phyloP scores from a whole-genome alignment of 1,140 invertebrate genomes.

The Ceratina calcarata region DNA sequence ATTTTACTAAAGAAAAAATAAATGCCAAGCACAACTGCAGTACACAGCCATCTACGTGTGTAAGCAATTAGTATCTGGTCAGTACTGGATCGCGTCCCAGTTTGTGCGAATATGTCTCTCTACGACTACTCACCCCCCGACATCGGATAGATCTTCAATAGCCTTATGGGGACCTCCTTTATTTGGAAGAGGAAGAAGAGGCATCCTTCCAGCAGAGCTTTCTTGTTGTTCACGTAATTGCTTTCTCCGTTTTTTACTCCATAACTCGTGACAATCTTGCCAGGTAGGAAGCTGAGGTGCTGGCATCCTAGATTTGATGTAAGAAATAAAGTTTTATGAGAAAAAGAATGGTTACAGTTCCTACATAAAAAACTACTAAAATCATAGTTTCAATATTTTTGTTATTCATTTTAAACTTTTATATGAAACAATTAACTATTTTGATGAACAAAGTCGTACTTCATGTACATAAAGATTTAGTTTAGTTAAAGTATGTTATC shows the following conservation, averaged over 20 bases:
- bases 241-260: conserved; percentile 95
- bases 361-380: neutral
- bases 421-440: neutral
- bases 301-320: conserved; percentile 84
- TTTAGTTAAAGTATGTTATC: no score
- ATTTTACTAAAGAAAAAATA: conserved; percentile 60
- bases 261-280: conserved; percentile 99
- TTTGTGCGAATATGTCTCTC: conserved; percentile 61
- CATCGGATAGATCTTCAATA: conserved; percentile 79
- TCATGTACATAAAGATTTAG: no score
- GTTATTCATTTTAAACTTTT: neutral
- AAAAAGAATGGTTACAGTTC: neutral
- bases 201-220: conserved; percentile 71
- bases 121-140: conserved; percentile 82
- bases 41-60: conserved; percentile 65
- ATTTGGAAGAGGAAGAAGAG: conserved; percentile 71
- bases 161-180: conserved; percentile 75
- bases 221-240: conserved; percentile 90
- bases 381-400: neutral
- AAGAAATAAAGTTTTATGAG: conserved; percentile 27
- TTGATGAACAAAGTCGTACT: no score
- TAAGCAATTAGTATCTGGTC: conserved; percentile 68
- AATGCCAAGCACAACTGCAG: conserved; percentile 70
- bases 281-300: conserved; percentile 92
- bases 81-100: conserved; percentile 58